Conservation (phyloP, 2,888 invertebrate species). For the Diaperis boleti region DNA sequence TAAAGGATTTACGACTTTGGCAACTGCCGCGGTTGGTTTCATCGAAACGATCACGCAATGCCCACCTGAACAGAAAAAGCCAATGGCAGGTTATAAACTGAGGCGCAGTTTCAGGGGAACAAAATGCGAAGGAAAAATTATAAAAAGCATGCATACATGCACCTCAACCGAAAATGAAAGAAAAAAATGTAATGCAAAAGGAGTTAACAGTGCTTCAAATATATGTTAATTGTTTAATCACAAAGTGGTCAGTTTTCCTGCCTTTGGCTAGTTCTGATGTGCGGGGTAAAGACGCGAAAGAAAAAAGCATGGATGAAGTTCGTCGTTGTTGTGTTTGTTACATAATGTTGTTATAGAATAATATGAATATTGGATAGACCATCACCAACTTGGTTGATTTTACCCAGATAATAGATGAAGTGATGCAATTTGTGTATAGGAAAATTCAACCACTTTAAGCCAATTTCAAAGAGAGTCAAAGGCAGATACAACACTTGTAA, state of each 20-base stretch:
- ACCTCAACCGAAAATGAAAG: conserved; percentile 34
- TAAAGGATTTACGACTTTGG: conserved; percentile 81
- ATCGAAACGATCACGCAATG: conserved; percentile 65
- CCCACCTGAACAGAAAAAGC: conserved; percentile 85
- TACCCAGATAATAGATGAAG: background rate
- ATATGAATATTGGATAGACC: conserved; percentile 2
- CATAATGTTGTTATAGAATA: background rate
- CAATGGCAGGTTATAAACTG: conserved; percentile 81
- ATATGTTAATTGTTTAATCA: conserved; percentile 24
- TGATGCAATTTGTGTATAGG: conserved; percentile 38
- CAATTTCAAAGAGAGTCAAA: background rate
- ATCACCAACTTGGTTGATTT: conserved; percentile 14
- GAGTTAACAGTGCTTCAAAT: conserved; percentile 24
- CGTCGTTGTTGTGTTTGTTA: background rate
- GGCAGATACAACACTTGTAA: background rate
- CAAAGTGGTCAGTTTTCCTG: conserved; percentile 59
- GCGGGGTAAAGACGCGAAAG: background rate
- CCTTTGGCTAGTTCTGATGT: conserved; percentile 64
- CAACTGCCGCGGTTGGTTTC: conserved; percentile 67
- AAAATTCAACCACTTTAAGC: conserved; percentile 42
- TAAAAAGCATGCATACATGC: conserved; percentile 41
- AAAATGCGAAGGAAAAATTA: conserved; percentile 1
- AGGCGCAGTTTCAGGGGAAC: conserved; percentile 27
- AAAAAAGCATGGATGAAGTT: conserved; percentile 3
- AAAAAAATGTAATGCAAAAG: conserved; percentile 29